These are phyloP conservation scores for Oligia latruncula DNA, from an alignment of 2,888 invertebrate species.

Conservation along the genomic window DNA sequence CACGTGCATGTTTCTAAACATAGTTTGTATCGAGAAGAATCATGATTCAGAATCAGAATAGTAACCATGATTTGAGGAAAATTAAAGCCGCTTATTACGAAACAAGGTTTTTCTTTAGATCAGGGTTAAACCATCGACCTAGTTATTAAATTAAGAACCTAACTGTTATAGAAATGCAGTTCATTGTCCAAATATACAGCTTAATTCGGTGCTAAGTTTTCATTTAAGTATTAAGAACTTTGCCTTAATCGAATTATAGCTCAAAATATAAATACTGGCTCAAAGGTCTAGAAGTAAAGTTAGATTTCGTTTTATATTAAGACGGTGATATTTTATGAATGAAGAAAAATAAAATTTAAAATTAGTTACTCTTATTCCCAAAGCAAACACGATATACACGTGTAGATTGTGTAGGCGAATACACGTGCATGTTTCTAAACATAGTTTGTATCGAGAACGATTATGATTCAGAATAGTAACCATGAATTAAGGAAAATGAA, in stretches of 20 bases:
- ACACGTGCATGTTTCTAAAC: constrained; percentile 35
- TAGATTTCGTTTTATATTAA: background rate
- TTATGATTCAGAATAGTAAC: constrained; percentile 1
- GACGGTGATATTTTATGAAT: background rate
- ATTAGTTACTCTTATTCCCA: background rate
- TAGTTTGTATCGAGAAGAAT: background rate
- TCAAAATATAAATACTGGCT: background rate
- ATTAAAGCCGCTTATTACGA: background rate
- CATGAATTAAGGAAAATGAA: background rate
- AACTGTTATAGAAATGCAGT: background rate
- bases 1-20: constrained; percentile 28
- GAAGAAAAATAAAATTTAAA: no score
- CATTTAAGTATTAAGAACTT: background rate
- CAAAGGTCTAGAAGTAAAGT: no score
- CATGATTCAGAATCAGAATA: background rate
- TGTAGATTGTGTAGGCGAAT: constrained; percentile 17
- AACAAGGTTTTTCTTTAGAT: background rate
- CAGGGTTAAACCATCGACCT: no score
- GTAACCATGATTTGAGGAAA: constrained; percentile 11
- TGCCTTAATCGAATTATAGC: background rate
- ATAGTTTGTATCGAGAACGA: constrained; percentile 2
- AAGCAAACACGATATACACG: constrained; percentile 21
- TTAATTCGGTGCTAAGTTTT: background rate
- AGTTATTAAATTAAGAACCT: no score
- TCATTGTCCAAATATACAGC: background rate